Base-by-base conservation (phyloP, 1,140 invertebrate genomes). In the Halesus radiatus region DNA sequence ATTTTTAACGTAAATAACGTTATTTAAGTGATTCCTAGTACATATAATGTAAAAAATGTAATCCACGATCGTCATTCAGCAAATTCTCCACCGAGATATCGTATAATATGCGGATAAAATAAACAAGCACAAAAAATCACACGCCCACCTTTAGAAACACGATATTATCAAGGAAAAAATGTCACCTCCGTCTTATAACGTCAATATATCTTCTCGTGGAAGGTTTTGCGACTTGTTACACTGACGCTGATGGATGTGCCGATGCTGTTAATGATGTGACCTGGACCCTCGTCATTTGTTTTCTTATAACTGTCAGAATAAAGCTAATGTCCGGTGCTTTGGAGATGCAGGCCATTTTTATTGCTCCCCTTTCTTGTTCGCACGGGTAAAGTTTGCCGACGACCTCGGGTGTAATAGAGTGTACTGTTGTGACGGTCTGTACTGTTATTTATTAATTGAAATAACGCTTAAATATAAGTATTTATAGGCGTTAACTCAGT, bases 221-320 rank as follows among this genome's bases (percentile, higher is more conserved):
- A 26, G 22, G 22, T 29, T 22, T 29, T 29, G 62, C 7, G 62
- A 66, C 29, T 66, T 66, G 62, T 29, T 66, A 13, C 62, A 0
- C 22, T 29, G 62, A 66, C 62, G 29, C 16, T 66, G 62, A 66
- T 66, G 62, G 62, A 66, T 66, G 62, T 32, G 16, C 22, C n/a
- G 62, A 32, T 66, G 22, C 62, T 66, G 22, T 26, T 32, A 32
- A 66, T 66, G 62, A 26, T 66, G 22, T 32, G 62, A 66, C 62
- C 62, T 66, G 29, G 5, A 66, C 62, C 62, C 62, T 66, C 26
- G 29, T 66, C 62, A 66, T 66, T 66, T 66, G 62, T 66, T 66
- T 66, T 66, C 62, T 26, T 29, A 66, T 66, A 66, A 66, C 62
- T 66, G 62, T 26, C 62, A 66, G 56, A 18, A 60, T 23, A 66